A percentile compares a stretch with the other conserved stretches of the same genome.
Evolutionary conservation across 2,888 invertebrate genomes (phyloP).

Genomic region (Schizaphis graminum): DNA sequence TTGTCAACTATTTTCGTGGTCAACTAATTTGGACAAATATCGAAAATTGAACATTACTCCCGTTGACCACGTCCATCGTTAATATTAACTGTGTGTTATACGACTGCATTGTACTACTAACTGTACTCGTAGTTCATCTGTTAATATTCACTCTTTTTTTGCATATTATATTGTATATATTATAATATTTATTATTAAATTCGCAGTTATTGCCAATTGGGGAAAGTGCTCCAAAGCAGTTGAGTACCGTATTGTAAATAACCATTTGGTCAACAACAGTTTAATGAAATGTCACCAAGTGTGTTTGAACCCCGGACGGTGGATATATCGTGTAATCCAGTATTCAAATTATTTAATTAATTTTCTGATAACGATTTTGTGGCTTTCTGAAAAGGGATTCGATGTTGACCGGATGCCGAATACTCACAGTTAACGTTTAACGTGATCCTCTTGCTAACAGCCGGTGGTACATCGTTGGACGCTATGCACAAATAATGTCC

Average conservation of each 20-base stretch:
- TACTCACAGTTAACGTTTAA: constrained; percentile 92
- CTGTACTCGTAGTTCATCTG: not conserved
- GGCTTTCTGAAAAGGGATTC: constrained; percentile 26
- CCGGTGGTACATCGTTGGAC: constrained; percentile 91
- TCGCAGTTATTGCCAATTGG: not conserved
- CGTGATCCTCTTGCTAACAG: constrained; percentile 89
- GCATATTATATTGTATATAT: not conserved
- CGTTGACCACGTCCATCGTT: not conserved
- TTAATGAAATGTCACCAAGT: not conserved
- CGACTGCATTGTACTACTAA: not conserved
- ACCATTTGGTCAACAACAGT: not conserved
- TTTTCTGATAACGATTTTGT: constrained; percentile 43
- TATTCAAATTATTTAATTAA: constrained; percentile 47
- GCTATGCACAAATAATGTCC: constrained; percentile 93
- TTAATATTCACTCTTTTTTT: not conserved
- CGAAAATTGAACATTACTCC: not conserved
- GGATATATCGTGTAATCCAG: not conserved
- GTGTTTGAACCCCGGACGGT: not conserved
- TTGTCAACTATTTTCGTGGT: not conserved
- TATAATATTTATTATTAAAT: not conserved
- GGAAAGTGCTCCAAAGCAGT: not conserved
- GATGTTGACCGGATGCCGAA: constrained; percentile 38
- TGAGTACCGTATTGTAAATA: not conserved
- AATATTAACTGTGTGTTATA: not conserved
- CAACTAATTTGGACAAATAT: not conserved